Conservation (phyloP, 2,113 vertebrate genomes). For the Desmodus rotundus region DNA sequence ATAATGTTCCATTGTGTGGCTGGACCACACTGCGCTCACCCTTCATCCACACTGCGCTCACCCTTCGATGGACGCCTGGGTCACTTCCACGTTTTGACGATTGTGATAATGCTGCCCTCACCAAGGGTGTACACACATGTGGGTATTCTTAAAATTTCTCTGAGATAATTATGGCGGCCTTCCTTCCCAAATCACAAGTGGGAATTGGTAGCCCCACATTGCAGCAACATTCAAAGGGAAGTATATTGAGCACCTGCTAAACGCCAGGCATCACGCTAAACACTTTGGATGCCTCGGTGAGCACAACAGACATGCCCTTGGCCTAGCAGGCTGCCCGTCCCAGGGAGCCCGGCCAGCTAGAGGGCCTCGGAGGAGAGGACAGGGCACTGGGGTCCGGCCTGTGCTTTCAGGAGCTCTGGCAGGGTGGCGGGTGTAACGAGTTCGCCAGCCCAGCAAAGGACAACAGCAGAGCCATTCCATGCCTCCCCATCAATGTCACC, state of each 20-base stretch:
- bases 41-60: too few species aligned
- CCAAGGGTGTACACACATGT: background rate
- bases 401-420: background rate
- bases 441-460: background rate
- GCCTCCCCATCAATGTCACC: background rate
- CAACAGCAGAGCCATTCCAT: background rate
- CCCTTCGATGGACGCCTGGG: background rate
- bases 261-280: background rate
- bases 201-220: background rate
- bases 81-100: background rate
- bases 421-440: background rate
- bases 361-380: background rate
- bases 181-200: background rate
- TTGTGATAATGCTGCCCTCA: background rate
- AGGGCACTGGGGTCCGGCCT: background rate
- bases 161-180: background rate
- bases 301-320: background rate
- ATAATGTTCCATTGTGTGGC: background rate
- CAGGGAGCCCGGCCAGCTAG: background rate
- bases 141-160: background rate
- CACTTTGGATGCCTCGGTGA: background rate
- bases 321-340: background rate
- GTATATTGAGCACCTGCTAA: accelerated
- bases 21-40: accelerated
- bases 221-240: background rate